A percentile compares a stretch with the other conserved stretches of the same genome.
These are phyloP conservation scores for Melanostigma gelatinosum DNA, from an alignment of 2,113 vertebrate genomes.

Conservation along the genomic window DNA sequence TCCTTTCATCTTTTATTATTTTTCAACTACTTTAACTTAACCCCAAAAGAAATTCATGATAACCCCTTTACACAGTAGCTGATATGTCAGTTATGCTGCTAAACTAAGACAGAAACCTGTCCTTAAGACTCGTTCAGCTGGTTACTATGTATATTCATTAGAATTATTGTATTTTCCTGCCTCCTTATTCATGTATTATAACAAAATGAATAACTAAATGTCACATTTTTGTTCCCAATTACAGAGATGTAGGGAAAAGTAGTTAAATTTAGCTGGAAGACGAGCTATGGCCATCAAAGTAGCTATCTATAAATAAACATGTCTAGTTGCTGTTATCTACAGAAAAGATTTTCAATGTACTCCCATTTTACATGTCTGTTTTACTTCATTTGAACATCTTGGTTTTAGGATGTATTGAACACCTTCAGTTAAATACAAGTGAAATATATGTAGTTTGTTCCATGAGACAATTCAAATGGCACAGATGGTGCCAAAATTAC, in stretches of 20 bases:
- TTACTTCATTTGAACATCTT: no score
- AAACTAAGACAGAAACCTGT: background rate
- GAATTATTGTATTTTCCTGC: background rate
- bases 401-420: no score
- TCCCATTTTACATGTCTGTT: no score
- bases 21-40: background rate
- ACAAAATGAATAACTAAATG: background rate
- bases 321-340: no score
- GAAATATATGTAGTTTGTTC: no score
- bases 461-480: no score
- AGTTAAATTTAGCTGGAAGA: background rate
- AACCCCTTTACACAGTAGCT: background rate
- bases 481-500: no score
- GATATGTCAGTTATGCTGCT: background rate
- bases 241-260: no score
- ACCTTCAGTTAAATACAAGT: no score
- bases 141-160: background rate
- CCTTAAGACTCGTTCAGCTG: background rate
- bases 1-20: background rate
- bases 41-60: background rate
- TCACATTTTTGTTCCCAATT: background rate
- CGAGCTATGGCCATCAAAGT: background rate
- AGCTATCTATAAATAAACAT: background rate
- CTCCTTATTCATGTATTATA: background rate
- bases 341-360: no score